Base-by-base conservation (phyloP, 37 sponge, comb jelly and placozoan genomes). In the Lycopodina hypogea region DNA sequence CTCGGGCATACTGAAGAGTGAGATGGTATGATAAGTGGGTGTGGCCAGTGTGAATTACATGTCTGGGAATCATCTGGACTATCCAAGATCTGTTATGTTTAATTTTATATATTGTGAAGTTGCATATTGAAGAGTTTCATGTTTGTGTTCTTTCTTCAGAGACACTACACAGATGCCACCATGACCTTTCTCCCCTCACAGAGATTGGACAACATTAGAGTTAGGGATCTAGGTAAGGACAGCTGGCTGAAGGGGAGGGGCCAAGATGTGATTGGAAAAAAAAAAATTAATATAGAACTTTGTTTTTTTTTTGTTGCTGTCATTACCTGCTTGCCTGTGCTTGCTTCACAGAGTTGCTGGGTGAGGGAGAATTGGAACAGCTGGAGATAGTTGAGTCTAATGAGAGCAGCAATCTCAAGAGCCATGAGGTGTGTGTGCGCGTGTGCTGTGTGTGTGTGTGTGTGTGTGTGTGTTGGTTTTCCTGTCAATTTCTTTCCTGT, bases 11-110 rank as follows among this genome's bases (percentile, higher is more conserved):
- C 69, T 88, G 55, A 72, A 73, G 12, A 59, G 24, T 30, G 69
- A 87, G 41, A 87, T 87, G 88, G 88, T 87, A 30, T 42, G 69
- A 15, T 68, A 34, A n/a, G n/a, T n/a, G n/a, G n/a, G n/a, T n/a
- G n/a, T n/a, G n/a, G n/a, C n/a, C n/a, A n/a, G n/a, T n/a, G n/a
- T n/a, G n/a, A n/a, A n/a, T n/a, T n/a, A n/a, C n/a, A n/a, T n/a
- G n/a, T n/a, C n/a, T n/a, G n/a, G n/a, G n/a, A n/a, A n/a, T n/a
- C n/a, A n/a, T n/a, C n/a, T n/a, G n/a, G n/a, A n/a, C n/a, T n/a
- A n/a, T n/a, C n/a, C n/a, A n/a, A 23, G 4, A 42, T 9, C 11
- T 40, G 17, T 21, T 73, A 15, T 69, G 40, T 34, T 37, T 69
- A 26, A 76, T 30, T 7, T 21, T 37, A 42, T 50, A 19, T 17